Conservation (phyloP, 2,888 invertebrate species). For the Eurois occulta region DNA sequence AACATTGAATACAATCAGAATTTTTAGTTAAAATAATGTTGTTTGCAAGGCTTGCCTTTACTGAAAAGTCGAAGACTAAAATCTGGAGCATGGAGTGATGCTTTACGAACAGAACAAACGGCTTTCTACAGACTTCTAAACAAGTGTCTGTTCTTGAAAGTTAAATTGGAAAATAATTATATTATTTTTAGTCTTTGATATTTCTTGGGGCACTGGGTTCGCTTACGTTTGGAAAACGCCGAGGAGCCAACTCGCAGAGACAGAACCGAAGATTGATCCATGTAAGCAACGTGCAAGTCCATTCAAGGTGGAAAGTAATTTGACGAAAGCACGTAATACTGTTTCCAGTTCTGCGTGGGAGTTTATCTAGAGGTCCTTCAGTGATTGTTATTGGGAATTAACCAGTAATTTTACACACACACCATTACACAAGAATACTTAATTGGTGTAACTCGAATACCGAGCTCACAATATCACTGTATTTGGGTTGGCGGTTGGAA, state of each 20-base stretch:
- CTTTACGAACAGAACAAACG: background rate
- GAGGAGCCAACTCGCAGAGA: background rate
- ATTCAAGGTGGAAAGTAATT: background rate
- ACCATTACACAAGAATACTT: background rate
- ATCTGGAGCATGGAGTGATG: background rate
- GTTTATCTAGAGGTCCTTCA: background rate
- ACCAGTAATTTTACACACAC: background rate
- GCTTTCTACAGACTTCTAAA: background rate
- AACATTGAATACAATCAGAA: background rate
- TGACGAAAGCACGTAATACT: background rate
- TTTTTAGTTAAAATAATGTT: background rate
- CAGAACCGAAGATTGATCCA: background rate
- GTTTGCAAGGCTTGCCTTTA: background rate
- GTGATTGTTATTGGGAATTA: background rate
- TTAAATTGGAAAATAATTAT: background rate
- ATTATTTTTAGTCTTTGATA: background rate
- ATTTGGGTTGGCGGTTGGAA: background rate
- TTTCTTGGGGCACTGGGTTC: background rate
- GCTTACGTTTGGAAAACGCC: background rate
- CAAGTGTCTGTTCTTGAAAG: background rate
- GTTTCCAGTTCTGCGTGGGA: conserved; percentile 5
- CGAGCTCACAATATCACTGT: background rate
- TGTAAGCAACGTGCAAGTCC: background rate
- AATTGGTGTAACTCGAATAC: conserved; percentile 17
- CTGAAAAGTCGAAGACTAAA: background rate